A percentile compares a stretch with the other conserved stretches of the same genome.
These are phyloP conservation scores for Motacilla tschutschensis DNA, from an alignment of 2,113 vertebrate species.

Conservation along the genomic window DNA sequence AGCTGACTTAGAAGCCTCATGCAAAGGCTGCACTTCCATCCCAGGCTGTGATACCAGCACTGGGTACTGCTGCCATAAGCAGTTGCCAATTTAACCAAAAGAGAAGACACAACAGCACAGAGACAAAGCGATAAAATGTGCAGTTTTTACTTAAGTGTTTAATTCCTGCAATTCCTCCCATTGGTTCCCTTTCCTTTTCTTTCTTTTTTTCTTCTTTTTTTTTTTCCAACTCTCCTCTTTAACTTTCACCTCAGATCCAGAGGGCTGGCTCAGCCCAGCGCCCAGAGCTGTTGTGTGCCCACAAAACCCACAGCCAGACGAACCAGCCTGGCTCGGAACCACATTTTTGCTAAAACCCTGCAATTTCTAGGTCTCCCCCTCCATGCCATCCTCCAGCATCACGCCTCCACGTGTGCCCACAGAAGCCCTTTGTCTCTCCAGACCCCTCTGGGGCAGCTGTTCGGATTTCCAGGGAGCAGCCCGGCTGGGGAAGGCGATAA, in stretches of 20 bases:
- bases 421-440: neutral
- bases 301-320: accelerated
- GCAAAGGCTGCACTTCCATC: neutral
- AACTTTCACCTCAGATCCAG: neutral
- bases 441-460: neutral
- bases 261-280: neutral
- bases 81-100: neutral
- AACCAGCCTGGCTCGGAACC: neutral
- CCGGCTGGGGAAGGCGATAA: neutral
- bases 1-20: neutral
- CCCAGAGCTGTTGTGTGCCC: neutral
- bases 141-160: neutral
- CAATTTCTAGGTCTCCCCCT: neutral
- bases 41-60: neutral
- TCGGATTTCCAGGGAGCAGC: neutral
- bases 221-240: neutral
- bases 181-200: neutral
- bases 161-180: neutral
- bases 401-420: accelerated
- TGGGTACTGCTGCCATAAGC: constrained; percentile 1
- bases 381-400: neutral
- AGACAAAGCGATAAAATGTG: neutral
- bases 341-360: neutral
- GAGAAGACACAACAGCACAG: neutral
- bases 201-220: no score